phyloP scores from a whole-genome alignment of 2,113 vertebrate genomes.

The Cyanistes caeruleus region DNA sequence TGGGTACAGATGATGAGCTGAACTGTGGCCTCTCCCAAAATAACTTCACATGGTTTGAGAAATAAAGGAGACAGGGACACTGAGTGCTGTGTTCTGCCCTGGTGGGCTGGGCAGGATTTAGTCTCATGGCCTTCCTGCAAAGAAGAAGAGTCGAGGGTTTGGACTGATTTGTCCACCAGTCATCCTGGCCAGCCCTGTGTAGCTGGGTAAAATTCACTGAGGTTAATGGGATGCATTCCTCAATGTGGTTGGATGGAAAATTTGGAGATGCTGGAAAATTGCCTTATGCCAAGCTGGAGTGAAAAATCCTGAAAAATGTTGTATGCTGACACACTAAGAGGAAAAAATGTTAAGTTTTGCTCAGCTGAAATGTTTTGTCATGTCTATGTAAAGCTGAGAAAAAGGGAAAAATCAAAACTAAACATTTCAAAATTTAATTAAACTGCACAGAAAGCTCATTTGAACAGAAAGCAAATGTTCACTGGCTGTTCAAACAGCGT shows the following conservation, averaged over 20 bases:
- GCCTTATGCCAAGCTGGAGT: background rate
- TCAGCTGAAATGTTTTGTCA: background rate
- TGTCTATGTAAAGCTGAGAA: background rate
- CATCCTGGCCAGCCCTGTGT: background rate
- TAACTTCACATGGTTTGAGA: background rate
- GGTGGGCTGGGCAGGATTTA: background rate
- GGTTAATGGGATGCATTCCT: background rate
- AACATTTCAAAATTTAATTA: background rate
- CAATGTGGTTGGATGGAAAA: background rate
- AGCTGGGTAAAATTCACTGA: background rate
- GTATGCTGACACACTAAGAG: background rate
- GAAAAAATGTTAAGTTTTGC: background rate
- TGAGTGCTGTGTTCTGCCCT: background rate
- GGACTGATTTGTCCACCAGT: background rate
- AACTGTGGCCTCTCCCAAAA: background rate
- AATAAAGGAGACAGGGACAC: background rate
- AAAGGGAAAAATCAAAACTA: background rate
- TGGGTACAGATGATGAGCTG: background rate
- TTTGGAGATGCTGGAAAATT: background rate
- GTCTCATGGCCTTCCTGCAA: background rate
- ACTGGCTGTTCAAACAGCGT: background rate
- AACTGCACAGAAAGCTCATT: background rate
- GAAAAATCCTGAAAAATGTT: background rate
- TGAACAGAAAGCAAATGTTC: constrained; percentile 3
- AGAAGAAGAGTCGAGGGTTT: background rate